A percentile compares a stretch with the other conserved stretches of the same genome.
Evolutionary conservation across 2,113 vertebrate species (phyloP).

Genomic region (Zeus faber): DNA sequence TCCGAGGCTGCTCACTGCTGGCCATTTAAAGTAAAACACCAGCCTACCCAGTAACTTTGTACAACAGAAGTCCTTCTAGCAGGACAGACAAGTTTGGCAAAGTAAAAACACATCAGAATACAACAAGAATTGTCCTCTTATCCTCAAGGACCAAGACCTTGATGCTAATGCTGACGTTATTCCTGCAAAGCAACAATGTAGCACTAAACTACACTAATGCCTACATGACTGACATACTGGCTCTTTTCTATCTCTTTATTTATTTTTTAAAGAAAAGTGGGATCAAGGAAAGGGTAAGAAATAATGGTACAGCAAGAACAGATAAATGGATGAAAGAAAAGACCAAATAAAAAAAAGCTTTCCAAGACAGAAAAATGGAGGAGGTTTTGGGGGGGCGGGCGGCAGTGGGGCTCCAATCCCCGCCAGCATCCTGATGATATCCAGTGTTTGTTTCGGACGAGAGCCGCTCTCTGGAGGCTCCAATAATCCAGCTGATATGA

Average conservation of each 20-base stretch:
- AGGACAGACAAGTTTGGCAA: no score
- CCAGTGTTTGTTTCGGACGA: slow-evolving; percentile 67
- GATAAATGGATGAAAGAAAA: slow-evolving; percentile 25
- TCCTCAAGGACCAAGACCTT: no score
- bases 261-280: slow-evolving; percentile 13
- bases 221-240: no score
- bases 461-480: slow-evolving; percentile 68
- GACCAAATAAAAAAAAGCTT: slow-evolving; percentile 9
- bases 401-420: slow-evolving; percentile 48
- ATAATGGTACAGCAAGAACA: slow-evolving; percentile 48
- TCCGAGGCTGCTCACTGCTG: slow-evolving; percentile 37
- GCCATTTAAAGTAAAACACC: slow-evolving; percentile 38
- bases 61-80: no score
- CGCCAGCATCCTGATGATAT: slow-evolving; percentile 63
- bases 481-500: slow-evolving; percentile 85
- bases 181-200: no score
- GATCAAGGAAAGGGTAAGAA: no score
- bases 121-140: no score
- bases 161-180: no score
- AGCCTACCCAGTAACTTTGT: slow-evolving; percentile 30
- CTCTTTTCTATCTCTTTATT: no score
- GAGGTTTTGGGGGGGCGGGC: slow-evolving; percentile 28
- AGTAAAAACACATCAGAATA: no score
- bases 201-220: no score
- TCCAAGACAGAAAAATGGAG: background rate